Evolutionary conservation across 2,888 invertebrate genomes (phyloP), one percentile per base, ranked within the genome.

Genomic region (Apoda limacodes): DNA sequence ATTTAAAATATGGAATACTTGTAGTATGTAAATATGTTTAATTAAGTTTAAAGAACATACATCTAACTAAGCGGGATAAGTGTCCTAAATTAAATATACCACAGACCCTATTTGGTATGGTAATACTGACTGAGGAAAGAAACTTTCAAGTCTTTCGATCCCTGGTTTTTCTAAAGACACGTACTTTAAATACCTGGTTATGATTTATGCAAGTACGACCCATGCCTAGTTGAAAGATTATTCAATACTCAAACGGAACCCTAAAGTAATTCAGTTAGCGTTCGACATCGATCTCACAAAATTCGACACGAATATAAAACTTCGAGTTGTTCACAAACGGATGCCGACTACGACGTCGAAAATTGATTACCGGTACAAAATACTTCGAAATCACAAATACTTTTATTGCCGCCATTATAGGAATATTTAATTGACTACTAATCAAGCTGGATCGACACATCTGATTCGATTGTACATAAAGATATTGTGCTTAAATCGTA

Each of bases 301-400:
- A 80, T 80, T 80, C 68, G 76, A 71, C 67, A 66, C 75, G 78
- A 75, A 62, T 72, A 76, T 78, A 78, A 78, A 78, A 66, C 53
- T 41, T 48, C 59, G 65, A 70, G 72, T 68, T 62, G 65, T 64
- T 59, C 51, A 63, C 69, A 78, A 74, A 76, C 72, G 69, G 52
- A 67, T 54, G 75, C 78, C 78, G 76, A 59, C n/a, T n/a, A n/a
- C n/a, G n/a, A n/a, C 76, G 56, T 60, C 65, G 58, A 62, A 70
- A 71, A 75, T 76, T 80, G 75, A 80, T 80, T 80, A 75, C 68
- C n/a, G n/a, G n/a, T 64, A 75, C 71, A 75, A 76, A 78, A 78
- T 75, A 68, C 74, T 60, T 61, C 59, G 64, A 64, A 72, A 76
- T 72, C 68, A 71, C 71, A 62, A 66, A 69, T 61, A 71, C 69